A percentile compares a stretch with the other conserved stretches of the same genome.
Evolutionary conservation across 1,140 invertebrate species (phyloP).

Genomic region (Homalodisca vitripennis): DNA sequence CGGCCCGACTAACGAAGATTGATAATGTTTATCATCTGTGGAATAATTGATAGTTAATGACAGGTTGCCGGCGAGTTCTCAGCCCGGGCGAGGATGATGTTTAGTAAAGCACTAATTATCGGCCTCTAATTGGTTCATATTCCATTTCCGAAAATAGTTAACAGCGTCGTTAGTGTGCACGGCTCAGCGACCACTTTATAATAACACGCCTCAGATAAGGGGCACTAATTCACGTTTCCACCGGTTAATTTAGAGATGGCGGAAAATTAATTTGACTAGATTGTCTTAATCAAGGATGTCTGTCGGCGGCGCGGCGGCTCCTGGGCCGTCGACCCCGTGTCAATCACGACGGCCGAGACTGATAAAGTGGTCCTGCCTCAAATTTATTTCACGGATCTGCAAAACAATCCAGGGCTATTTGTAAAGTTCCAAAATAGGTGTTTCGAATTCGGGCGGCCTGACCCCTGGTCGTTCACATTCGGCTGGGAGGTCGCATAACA

Average conservation of each 20-base stretch:
- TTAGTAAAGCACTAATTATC: conserved; percentile 3
- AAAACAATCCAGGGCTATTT: conserved; percentile 5
- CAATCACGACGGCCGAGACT: too few relatives aligned
- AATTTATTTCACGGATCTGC: background rate
- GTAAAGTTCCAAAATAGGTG: too few relatives aligned
- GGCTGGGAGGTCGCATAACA: too few relatives aligned
- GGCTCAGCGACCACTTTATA: background rate
- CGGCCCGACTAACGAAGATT: too few relatives aligned
- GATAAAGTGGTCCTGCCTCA: background rate
- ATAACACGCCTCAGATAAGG: background rate
- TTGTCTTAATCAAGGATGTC: background rate
- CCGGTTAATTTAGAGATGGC: background rate
- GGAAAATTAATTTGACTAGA: conserved; percentile 2
- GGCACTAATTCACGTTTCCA: conserved; percentile 6
- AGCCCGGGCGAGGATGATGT: background rate
- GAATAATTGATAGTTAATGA: conserved; percentile 9
- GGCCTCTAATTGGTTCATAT: conserved; percentile 8
- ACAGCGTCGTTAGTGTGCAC: conserved; percentile 5
- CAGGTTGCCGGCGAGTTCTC: too few relatives aligned
- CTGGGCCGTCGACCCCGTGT: background rate
- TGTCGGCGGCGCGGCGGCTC: too few relatives aligned
- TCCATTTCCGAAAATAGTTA: conserved; percentile 17
- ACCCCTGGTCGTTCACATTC: conserved; percentile 4
- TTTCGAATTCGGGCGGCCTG: background rate
- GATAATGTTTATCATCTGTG: too few relatives aligned